Evolutionary conservation across 2,797 vertebrate genomes (phyloP).

Genomic region (Falco peregrinus): DNA sequence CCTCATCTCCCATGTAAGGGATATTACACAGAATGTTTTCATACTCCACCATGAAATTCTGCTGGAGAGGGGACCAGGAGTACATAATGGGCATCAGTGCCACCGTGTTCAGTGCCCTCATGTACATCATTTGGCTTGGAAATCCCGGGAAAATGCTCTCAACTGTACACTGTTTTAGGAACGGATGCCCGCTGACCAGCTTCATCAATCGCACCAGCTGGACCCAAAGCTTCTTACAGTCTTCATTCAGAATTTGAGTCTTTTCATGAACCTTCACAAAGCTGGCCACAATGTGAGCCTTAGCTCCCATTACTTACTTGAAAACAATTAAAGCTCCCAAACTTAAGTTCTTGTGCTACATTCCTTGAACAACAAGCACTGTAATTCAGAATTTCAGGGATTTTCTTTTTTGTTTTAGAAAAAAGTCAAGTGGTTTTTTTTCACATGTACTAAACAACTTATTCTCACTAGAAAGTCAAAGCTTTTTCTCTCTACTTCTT

Average conservation of each 20-base stretch:
- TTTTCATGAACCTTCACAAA: slow-evolving; percentile 90
- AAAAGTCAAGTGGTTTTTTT: not conserved
- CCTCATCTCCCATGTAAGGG: slow-evolving; percentile 97
- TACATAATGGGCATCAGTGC: slow-evolving; percentile 97
- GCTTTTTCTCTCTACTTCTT: not conserved
- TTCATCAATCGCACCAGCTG: slow-evolving; percentile 89
- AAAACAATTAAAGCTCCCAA: no score
- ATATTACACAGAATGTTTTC: slow-evolving; percentile 98
- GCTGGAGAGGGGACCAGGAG: slow-evolving; percentile 97
- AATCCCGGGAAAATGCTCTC: slow-evolving; percentile 92
- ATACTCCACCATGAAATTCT: slow-evolving; percentile 99
- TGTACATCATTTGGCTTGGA: slow-evolving; percentile 87
- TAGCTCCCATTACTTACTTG: no score
- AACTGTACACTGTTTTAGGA: slow-evolving; percentile 89
- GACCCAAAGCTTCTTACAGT: slow-evolving; percentile 92
- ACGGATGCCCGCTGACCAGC: slow-evolving; percentile 79
- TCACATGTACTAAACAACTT: not conserved
- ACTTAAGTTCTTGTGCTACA: not conserved
- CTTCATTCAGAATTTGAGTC: slow-evolving; percentile 87
- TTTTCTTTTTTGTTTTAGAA: not conserved
- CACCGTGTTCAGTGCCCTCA: slow-evolving; percentile 92
- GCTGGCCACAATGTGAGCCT: slow-evolving; percentile 82
- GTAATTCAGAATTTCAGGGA: not conserved
- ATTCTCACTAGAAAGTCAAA: not conserved
- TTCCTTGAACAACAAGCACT: not conserved